Conservation (phyloP, 2,797 vertebrate genomes). For the Chlorospingus semifuscus region DNA sequence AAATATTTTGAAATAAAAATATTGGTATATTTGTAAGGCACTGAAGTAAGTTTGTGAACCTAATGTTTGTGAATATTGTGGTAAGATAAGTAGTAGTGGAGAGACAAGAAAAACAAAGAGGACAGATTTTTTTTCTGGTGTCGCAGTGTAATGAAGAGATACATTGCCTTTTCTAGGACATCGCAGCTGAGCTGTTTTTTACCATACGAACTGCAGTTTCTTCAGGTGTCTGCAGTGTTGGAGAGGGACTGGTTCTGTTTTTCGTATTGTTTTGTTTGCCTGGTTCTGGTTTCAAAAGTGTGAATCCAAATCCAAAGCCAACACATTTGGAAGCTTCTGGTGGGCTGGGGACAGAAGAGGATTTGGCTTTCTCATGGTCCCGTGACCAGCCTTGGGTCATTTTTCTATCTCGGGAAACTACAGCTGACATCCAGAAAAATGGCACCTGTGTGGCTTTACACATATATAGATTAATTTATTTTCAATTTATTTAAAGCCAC, state of each 20-base stretch:
- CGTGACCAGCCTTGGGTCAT: background rate
- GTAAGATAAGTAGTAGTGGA: background rate
- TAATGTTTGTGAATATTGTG: background rate
- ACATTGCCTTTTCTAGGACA: rapidly evolving
- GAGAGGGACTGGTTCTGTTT: background rate
- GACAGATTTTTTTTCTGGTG: background rate
- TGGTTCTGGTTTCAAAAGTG: background rate
- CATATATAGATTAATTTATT: background rate
- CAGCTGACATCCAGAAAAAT: conserved; percentile 10
- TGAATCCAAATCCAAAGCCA: background rate
- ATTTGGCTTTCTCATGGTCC: background rate
- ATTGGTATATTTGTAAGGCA: background rate
- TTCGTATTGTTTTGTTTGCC: background rate
- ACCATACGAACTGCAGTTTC: background rate
- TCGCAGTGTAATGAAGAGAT: background rate
- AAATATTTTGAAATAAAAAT: background rate
- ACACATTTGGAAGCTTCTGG: background rate
- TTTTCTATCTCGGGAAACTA: conserved; percentile 52
- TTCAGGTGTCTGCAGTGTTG: background rate
- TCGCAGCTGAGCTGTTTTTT: background rate
- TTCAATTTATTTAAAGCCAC: background rate
- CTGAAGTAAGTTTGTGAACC: background rate
- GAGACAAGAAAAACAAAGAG: background rate
- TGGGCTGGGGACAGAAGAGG: background rate
- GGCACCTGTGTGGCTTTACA: background rate